These are phyloP conservation scores for Lapara coniferarum DNA, from an alignment of 2,888 invertebrate genomes.

Conservation along the genomic window DNA sequence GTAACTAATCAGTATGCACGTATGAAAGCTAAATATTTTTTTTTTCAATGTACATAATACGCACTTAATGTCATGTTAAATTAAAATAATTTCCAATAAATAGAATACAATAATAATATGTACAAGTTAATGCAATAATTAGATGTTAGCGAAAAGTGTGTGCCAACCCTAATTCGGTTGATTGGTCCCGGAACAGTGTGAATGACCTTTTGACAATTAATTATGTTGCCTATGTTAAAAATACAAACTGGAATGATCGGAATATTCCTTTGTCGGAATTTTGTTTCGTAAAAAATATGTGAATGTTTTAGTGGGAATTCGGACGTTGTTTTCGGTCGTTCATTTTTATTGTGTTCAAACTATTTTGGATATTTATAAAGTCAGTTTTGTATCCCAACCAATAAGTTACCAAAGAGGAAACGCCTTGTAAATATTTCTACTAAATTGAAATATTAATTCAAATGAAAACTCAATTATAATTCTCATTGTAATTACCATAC, in stretches of 20 bases:
- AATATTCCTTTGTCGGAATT: slow-evolving; percentile 2
- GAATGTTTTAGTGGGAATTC: background rate
- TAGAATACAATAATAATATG: no score
- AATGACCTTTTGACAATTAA: slow-evolving; percentile 11
- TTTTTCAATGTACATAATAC: no score
- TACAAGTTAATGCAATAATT: no score
- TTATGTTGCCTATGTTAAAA: slow-evolving; percentile 5
- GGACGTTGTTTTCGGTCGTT: background rate
- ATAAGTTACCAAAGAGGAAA: background rate
- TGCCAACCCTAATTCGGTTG: background rate
- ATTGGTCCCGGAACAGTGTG: background rate
- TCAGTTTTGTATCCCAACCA: background rate
- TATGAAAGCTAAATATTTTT: no score
- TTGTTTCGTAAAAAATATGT: background rate
- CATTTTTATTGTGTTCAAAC: background rate
- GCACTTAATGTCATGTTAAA: no score
- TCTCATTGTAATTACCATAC: no score
- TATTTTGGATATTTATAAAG: background rate
- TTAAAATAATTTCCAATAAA: no score
- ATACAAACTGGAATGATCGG: background rate
- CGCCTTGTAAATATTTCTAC: background rate
- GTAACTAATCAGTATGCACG: no score
- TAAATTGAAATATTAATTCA: no score
- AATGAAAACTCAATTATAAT: no score
- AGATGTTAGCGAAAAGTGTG: no score